Conservation (phyloP, 2,797 vertebrate species). For the Rhyacichthys aspro region DNA sequence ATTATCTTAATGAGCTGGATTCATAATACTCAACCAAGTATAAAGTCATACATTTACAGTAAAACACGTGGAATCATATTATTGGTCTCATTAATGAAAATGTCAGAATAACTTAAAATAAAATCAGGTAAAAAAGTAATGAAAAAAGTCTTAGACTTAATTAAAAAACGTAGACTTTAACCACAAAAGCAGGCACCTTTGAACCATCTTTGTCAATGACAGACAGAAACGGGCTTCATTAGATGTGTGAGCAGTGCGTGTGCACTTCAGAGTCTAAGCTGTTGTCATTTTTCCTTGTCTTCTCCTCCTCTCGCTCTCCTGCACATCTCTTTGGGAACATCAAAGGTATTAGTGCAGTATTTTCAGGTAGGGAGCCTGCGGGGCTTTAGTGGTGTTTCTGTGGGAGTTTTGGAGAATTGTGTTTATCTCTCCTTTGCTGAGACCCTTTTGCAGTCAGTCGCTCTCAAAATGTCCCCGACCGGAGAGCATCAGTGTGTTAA, state of each 20-base stretch:
- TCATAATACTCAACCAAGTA: background rate
- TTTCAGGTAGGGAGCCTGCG: constrained; percentile 66
- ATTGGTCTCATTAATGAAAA: background rate
- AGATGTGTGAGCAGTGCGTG: constrained; percentile 30
- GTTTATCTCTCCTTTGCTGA: constrained; percentile 57
- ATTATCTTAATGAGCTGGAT: background rate
- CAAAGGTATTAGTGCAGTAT: constrained; percentile 62
- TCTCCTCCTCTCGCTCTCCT: constrained; percentile 33
- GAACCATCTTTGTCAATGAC: constrained; percentile 21
- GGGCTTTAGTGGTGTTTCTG: constrained; percentile 57
- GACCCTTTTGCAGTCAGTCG: constrained; percentile 55
- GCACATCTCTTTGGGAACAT: constrained; percentile 63
- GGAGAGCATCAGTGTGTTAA: constrained; percentile 73
- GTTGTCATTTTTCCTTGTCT: background rate
- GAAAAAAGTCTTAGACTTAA: constrained; percentile 4
- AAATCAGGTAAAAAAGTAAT: background rate
- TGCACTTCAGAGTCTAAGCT: constrained; percentile 13
- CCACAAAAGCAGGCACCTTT: constrained; percentile 10
- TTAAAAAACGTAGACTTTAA: constrained; percentile 28
- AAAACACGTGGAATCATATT: too few relatives aligned
- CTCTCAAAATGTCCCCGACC: constrained; percentile 62
- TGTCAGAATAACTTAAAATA: constrained; percentile 2
- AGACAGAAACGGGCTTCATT: constrained; percentile 42
- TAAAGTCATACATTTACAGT: background rate
- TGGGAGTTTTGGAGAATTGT: constrained; percentile 59